Evolutionary conservation across 2,888 invertebrate species (phyloP), one percentile per base, ranked within the genome.

Genomic region (Dastarcus helophoroides): DNA sequence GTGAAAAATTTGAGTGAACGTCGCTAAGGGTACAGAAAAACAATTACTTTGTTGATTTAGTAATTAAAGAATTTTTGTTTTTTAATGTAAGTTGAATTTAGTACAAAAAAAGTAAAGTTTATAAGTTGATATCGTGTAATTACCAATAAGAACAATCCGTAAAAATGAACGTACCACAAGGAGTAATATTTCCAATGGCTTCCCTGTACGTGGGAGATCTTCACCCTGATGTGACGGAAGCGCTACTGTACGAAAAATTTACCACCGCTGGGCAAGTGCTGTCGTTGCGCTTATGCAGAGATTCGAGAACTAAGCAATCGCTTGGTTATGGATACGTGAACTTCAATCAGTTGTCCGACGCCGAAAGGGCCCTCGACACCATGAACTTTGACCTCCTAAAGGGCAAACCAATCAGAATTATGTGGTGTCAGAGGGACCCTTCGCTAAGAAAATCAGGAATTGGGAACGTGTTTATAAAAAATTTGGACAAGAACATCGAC

Each of bases 341-440:
- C 68, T 99, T 97, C 67, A 95, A 95, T 65, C 93, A 97, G 63
- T 91, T 94, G 47, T 82, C 88, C 47, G 98, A 99, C 71, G 97
- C 98, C 60, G 98, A 98, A 69, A 77, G 95, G 59, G 98, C 98
- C 37, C 68, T 98, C 53, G 98, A 99, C 65, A 93, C 95, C 25
- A 98, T 99, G 97, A 98, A 98, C 65, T 99, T 97, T 65, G 98
- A 99, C 67, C 75, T 86, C 54, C 74, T 99, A 49, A 93, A 91
- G 64, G 91, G 91, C 47, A 81, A 90, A 56, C 97, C 97, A 39
- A 97, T 98, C 58, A 80, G 98, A 58, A 98, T 99, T 55, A 98
- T 98, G 98, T 98, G 98, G 98, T 95, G 95, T 43, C 98, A 98
- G 67, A 77, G 98, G 53, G 97, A 98, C 68, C 97, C 97, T 15